A percentile compares a stretch with the other conserved stretches of the same genome.
Conservation (phyloP, 1,140 invertebrate species). For the Hyles vespertilio region DNA sequence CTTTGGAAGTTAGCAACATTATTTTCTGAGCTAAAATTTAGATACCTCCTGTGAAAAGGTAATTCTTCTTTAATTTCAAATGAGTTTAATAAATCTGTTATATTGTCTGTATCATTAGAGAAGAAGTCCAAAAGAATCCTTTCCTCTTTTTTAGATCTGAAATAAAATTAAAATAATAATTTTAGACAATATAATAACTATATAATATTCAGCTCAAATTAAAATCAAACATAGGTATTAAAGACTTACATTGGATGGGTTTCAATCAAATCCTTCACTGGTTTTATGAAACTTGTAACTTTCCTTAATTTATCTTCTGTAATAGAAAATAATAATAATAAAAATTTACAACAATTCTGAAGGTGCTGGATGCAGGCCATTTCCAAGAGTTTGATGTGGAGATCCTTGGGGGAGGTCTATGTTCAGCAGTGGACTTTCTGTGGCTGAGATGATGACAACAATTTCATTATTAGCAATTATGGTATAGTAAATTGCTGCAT, state of each 20-base stretch:
- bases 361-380: too few species aligned
- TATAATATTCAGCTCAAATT: too few species aligned
- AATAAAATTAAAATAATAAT: constrained; percentile 9
- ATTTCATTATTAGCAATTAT: too few species aligned
- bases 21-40: constrained; percentile 50
- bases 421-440: too few species aligned
- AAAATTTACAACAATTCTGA: too few species aligned
- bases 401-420: too few species aligned
- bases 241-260: constrained; percentile 43
- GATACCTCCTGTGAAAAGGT: constrained; percentile 54
- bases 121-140: constrained; percentile 34
- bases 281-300: constrained; percentile 42
- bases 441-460: too few species aligned
- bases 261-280: constrained; percentile 37
- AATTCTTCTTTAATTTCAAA: constrained; percentile 38
- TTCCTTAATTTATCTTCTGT: constrained; percentile 45
- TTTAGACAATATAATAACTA: too few species aligned
- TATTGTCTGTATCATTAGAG: constrained; percentile 23
- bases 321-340: constrained; percentile 25
- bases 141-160: constrained; percentile 46
- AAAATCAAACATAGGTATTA: background rate
- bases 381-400: too few species aligned
- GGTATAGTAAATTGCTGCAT: too few species aligned
- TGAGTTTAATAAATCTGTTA: constrained; percentile 29
- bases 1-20: constrained; percentile 56